Conservation (phyloP, 1,140 invertebrate species). For the Drosophila malerkotliana region DNA sequence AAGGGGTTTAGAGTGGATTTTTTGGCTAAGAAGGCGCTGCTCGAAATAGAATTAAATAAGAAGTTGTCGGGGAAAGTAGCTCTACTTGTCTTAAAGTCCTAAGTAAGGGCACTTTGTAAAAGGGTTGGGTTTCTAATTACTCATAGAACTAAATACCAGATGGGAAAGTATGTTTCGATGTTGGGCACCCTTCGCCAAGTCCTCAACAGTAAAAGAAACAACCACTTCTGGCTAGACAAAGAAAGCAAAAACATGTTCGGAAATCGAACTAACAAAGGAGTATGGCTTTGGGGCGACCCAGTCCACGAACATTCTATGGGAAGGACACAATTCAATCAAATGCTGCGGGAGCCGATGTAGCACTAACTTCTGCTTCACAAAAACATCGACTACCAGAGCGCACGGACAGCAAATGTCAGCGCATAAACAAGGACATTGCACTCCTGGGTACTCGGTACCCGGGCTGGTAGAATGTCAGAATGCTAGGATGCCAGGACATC, state of each 20-base stretch:
- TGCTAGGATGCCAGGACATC: not conserved
- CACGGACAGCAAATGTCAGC: slow-evolving; percentile 53
- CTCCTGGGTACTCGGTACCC: slow-evolving; percentile 51
- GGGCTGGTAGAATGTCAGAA: not conserved
- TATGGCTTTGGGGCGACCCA: no score
- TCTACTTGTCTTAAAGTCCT: no score
- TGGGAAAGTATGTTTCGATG: no score
- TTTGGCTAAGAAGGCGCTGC: not conserved
- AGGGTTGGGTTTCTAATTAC: no score
- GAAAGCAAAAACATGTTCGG: no score
- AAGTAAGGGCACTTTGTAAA: no score
- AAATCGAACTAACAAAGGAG: slow-evolving; percentile 60
- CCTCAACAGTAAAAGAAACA: no score
- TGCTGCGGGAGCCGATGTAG: slow-evolving; percentile 40
- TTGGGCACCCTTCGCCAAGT: no score
- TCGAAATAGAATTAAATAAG: slow-evolving; percentile 15
- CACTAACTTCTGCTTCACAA: slow-evolving; percentile 2
- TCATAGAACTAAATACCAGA: no score
- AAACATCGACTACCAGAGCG: not conserved
- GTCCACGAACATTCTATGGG: slow-evolving; percentile 3
- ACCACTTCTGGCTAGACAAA: no score
- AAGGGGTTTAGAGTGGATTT: slow-evolving; percentile 21
- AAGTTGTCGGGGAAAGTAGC: not conserved
- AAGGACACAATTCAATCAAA: slow-evolving; percentile 81
- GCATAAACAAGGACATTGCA: slow-evolving; percentile 80